Evolutionary conservation across 2,888 invertebrate species (phyloP).

Genomic region (Sinodicranocentrus sp.): DNA sequence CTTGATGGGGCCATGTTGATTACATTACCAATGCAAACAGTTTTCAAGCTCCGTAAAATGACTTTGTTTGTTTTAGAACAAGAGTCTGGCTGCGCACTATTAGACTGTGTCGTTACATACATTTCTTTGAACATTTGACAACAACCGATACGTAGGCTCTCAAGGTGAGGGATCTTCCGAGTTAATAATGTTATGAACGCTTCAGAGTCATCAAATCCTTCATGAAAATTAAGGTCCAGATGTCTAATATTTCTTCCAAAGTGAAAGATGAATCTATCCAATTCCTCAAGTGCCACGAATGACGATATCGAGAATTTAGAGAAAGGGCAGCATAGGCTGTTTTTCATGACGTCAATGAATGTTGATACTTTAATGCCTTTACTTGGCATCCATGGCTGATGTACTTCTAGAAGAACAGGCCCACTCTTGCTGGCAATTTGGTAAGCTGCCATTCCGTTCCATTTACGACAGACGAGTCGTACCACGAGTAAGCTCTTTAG

Average conservation of each 20-base stretch:
- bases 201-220: constrained; percentile 60
- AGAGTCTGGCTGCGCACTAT: not conserved
- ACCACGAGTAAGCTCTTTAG: constrained; percentile 61
- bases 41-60: constrained; percentile 40
- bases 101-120: constrained; percentile 23
- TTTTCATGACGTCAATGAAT: constrained; percentile 65
- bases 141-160: constrained; percentile 65
- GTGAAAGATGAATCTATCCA: constrained; percentile 68
- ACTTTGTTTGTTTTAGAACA: constrained; percentile 15
- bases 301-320: constrained; percentile 62
- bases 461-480: constrained; percentile 68
- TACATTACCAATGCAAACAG: constrained; percentile 65
- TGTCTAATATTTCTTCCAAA: constrained; percentile 62
- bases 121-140: constrained; percentile 59
- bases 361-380: constrained; percentile 67
- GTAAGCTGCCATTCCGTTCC: constrained; percentile 59
- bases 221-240: constrained; percentile 61
- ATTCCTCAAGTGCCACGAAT: constrained; percentile 55
- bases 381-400: constrained; percentile 70
- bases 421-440: constrained; percentile 55
- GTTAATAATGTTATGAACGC: constrained; percentile 51
- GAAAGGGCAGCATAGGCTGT: constrained; percentile 58
- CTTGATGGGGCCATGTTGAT: constrained; percentile 51
- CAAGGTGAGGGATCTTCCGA: constrained; percentile 48
- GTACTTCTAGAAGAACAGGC: constrained; percentile 64